These are phyloP conservation scores for Tenthredo mesomela DNA, from an alignment of 2,888 invertebrate species.

Conservation along the genomic window DNA sequence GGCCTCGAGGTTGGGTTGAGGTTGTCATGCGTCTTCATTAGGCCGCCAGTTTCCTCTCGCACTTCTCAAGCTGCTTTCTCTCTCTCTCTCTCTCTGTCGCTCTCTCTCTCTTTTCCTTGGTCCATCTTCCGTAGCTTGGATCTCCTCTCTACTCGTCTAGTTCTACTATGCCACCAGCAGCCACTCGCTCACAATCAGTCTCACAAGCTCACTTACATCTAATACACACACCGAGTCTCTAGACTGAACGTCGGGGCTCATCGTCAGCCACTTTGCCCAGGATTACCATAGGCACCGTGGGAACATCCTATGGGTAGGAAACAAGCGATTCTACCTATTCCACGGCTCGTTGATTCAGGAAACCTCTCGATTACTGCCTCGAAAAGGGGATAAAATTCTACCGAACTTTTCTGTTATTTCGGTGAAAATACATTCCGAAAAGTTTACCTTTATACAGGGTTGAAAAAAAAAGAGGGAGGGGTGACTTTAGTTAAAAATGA, in stretches of 20 bases:
- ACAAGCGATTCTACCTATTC: conserved; percentile 8
- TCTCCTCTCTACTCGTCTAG: not conserved
- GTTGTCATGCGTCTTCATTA: conserved; percentile 68
- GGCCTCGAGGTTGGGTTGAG: conserved; percentile 55
- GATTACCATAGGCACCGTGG: conserved; percentile 40
- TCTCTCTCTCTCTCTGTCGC: too few species aligned
- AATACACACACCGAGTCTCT: conserved; percentile 5
- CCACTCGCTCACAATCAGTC: conserved; percentile 10
- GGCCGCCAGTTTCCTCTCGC: conserved; percentile 55
- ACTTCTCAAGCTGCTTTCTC: not conserved
- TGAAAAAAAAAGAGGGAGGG: not conserved
- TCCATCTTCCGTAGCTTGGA: not conserved
- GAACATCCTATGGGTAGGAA: conserved; percentile 13
- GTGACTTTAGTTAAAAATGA: not conserved
- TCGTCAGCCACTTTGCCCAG: conserved; percentile 19
- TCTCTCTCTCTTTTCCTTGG: too few species aligned
- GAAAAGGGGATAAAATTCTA: not conserved
- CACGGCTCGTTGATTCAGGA: not conserved
- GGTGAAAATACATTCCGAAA: not conserved
- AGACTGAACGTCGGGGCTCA: not conserved
- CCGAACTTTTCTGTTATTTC: not conserved
- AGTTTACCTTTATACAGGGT: not conserved
- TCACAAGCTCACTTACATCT: not conserved
- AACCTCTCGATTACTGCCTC: not conserved
- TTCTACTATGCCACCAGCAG: not conserved